phyloP scores from a whole-genome alignment of 2,113 vertebrate genomes.

The Dolichallabes microphthalmus region DNA sequence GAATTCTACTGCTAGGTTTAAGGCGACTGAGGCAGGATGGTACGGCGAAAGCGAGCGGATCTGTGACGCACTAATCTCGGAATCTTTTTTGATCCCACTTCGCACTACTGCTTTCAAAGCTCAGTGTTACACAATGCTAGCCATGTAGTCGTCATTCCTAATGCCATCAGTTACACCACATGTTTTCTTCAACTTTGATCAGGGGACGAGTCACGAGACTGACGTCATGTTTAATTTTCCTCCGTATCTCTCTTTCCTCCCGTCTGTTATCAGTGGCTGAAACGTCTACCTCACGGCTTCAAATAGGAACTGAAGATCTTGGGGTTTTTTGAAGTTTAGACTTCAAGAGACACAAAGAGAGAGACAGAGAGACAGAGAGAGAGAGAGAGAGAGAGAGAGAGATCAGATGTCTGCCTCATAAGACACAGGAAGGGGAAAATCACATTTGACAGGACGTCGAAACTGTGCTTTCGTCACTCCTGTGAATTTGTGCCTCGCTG shows the following conservation, averaged over 20 bases:
- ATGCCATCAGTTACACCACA: background rate
- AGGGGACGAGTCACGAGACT: background rate
- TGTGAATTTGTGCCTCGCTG: background rate
- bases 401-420: conserved; percentile 11
- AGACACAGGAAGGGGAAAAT: conserved; percentile 7
- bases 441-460: conserved; percentile 27
- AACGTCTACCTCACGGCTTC: background rate
- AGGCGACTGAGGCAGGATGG: too few relatives aligned
- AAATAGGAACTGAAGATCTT: background rate
- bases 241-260: background rate
- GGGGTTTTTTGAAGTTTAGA: background rate
- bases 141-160: background rate
- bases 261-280: background rate
- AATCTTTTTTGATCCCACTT: too few relatives aligned
- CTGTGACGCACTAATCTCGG: too few relatives aligned
- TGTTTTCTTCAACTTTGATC: background rate
- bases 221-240: background rate
- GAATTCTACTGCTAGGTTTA: too few relatives aligned
- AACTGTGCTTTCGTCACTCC: conserved; percentile 15
- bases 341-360: background rate
- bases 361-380: background rate
- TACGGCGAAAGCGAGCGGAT: too few relatives aligned
- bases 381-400: background rate
- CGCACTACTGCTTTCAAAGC: background rate
- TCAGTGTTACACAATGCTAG: background rate